These are phyloP conservation scores for Danio choprae DNA, from an alignment of 2,797 vertebrate genomes.

Conservation along the genomic window DNA sequence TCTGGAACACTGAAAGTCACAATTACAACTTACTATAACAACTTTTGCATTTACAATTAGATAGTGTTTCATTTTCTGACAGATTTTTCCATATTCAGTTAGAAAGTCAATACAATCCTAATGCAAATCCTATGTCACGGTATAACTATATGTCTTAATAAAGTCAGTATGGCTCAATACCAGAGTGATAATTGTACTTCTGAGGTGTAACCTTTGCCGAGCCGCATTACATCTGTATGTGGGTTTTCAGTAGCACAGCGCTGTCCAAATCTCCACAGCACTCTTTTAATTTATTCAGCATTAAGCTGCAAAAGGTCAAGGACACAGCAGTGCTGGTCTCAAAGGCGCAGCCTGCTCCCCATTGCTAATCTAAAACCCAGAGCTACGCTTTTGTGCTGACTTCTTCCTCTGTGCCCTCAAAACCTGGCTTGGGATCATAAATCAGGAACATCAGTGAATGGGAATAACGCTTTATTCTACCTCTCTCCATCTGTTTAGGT, in stretches of 20 bases:
- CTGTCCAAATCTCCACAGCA: conserved; percentile 33
- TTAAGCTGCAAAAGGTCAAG: conserved; percentile 42
- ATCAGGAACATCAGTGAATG: conserved; percentile 13
- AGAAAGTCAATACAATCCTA: background rate
- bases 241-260: background rate
- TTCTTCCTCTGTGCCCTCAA: conserved; percentile 4
- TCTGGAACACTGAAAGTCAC: background rate
- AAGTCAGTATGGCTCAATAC: background rate
- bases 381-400: conserved; percentile 28
- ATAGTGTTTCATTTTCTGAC: background rate
- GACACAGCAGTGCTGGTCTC: conserved; percentile 31
- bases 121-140: conserved; percentile 3
- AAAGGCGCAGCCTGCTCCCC: conserved; percentile 37
- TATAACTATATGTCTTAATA: background rate
- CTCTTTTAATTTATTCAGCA: conserved; percentile 44
- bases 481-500: conserved; percentile 76
- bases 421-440: conserved; percentile 15
- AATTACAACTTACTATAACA: background rate
- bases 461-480: conserved; percentile 15
- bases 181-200: conserved; percentile 11
- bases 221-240: background rate
- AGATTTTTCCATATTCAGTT: background rate
- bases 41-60: background rate
- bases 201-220: conserved; percentile 20
- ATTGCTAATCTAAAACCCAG: conserved; percentile 24